phyloP scores from a whole-genome alignment of 1,140 invertebrate genomes.

The Ruditapes philippinarum region DNA sequence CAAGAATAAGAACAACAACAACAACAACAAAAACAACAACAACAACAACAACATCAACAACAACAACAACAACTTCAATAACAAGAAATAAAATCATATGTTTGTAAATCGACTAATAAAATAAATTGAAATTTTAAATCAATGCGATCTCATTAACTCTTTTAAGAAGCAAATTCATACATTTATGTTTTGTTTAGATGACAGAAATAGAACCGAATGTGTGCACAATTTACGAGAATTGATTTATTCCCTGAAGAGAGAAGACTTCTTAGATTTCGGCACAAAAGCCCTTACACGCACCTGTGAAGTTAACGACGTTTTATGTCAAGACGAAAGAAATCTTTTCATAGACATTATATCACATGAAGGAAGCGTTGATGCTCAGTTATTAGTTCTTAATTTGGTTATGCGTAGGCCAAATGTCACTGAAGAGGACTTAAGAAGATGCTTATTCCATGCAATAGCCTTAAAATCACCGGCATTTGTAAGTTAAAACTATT shows the following conservation, averaged over 20 bases:
- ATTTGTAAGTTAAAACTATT: not conserved
- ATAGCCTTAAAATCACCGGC: conserved; percentile 22
- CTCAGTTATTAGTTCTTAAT: conserved; percentile 51
- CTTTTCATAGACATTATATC: conserved; percentile 60
- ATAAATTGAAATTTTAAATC: no score
- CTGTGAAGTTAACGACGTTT: conserved; percentile 23
- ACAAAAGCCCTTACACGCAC: not conserved
- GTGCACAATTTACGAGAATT: conserved; percentile 44
- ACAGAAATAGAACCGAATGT: conserved; percentile 51
- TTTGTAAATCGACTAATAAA: no score
- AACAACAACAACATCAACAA: no score
- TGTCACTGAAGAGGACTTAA: conserved; percentile 54
- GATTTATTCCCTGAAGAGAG: conserved; percentile 13
- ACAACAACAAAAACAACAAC: no score
- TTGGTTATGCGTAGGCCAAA: not conserved
- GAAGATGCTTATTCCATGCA: conserved; percentile 29
- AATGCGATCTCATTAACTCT: no score
- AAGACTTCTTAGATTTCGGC: conserved; percentile 27
- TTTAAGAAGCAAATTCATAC: no score
- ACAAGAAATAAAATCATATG: no score
- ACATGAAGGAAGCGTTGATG: conserved; percentile 32
- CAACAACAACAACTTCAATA: no score
- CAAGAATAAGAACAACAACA: no score
- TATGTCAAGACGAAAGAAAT: conserved; percentile 59
- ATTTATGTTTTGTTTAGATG: conserved; percentile 35